A percentile compares a stretch with the other conserved stretches of the same genome.
These are phyloP conservation scores for Napeogenes inachia DNA, from an alignment of 2,888 invertebrate genomes.

Conservation along the genomic window DNA sequence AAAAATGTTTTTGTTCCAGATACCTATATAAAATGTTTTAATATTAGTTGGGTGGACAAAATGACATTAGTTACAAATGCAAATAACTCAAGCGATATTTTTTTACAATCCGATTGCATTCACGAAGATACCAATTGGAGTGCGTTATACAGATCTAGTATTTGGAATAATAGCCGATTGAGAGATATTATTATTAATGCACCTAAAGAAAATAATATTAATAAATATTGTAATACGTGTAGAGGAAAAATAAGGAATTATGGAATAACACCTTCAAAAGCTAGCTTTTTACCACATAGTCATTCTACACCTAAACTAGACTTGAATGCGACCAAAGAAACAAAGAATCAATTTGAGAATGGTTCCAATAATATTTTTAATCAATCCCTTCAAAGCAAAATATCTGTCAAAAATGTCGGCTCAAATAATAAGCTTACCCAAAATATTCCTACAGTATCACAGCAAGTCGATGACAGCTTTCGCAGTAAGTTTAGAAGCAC, in stretches of 20 bases:
- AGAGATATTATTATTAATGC: constrained; percentile 54
- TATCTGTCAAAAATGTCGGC: neutral
- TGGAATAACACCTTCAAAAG: constrained; percentile 51
- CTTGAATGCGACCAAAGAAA: constrained; percentile 22
- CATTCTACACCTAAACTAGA: constrained; percentile 64
- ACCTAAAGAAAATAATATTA: constrained; percentile 45
- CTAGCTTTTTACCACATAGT: constrained; percentile 53
- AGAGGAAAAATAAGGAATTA: constrained; percentile 70
- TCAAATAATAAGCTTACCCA: constrained; percentile 17
- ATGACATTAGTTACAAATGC: constrained; percentile 54
- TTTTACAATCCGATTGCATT: constrained; percentile 40
- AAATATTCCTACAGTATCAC: constrained; percentile 67
- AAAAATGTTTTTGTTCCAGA: constrained; percentile 35
- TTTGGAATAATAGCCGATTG: constrained; percentile 61
- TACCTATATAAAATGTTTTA: constrained; percentile 25
- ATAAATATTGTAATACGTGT: constrained; percentile 65
- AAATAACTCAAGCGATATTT: constrained; percentile 39
- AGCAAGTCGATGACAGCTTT: constrained; percentile 60
- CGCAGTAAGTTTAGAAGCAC: constrained; percentile 57
- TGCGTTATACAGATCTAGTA: constrained; percentile 62
- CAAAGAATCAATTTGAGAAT: constrained; percentile 38
- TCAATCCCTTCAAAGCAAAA: constrained; percentile 36
- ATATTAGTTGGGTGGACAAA: constrained; percentile 32
- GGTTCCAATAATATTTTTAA: constrained; percentile 35
- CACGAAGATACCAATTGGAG: constrained; percentile 55